phyloP scores from a whole-genome alignment of 2,113 vertebrate genomes.

The Elaphurus davidianus region DNA sequence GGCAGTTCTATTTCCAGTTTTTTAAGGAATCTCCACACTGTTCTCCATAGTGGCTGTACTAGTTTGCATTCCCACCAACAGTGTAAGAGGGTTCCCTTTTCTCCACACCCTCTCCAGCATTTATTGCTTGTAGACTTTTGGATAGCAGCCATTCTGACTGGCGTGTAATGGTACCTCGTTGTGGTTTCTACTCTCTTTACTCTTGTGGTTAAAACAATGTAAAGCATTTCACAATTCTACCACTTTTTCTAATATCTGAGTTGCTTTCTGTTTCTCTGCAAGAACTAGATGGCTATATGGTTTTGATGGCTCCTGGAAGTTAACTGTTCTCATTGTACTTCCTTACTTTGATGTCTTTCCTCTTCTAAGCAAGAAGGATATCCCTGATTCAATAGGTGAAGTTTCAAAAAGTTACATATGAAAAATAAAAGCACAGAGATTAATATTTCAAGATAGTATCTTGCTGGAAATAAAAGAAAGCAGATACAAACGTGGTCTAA shows the following conservation, averaged over 20 bases:
- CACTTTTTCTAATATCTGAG: neutral
- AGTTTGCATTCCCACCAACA: no score
- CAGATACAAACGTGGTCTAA: neutral
- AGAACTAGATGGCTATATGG: neutral
- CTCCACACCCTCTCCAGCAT: no score
- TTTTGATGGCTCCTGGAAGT: neutral
- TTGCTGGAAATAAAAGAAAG: conserved; percentile 14
- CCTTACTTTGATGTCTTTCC: neutral
- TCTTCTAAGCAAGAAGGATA: neutral
- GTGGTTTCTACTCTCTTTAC: neutral
- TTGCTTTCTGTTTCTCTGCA: neutral
- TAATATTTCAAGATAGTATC: neutral
- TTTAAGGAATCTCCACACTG: no score
- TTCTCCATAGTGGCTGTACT: no score
- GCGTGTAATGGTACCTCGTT: no score
- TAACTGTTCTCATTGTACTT: neutral
- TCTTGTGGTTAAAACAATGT: neutral
- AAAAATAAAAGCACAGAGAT: neutral
- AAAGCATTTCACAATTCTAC: neutral
- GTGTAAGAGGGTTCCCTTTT: no score
- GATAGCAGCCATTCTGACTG: no score
- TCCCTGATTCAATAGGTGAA: neutral
- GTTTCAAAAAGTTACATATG: neutral
- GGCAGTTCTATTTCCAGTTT: no score
- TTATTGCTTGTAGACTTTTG: no score